A percentile compares a stretch with the other conserved stretches of the same genome.
Evolutionary conservation across 2,888 invertebrate species (phyloP).

Genomic region (Calliopum simillimum): DNA sequence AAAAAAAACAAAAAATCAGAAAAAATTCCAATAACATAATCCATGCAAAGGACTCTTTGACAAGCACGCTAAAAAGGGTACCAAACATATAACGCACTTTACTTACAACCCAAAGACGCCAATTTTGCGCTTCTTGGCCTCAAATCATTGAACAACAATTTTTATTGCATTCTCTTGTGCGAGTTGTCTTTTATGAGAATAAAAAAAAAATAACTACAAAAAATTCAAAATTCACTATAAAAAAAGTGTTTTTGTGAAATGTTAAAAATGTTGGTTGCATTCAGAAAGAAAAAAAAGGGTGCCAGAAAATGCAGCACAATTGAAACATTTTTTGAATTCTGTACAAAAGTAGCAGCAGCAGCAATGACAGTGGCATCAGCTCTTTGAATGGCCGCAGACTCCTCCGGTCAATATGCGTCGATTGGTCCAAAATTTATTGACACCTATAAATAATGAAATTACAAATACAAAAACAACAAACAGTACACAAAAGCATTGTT

Average conservation of each 20-base stretch:
- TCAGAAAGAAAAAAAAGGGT: not conserved
- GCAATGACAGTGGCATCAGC: not conserved
- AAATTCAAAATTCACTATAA: not conserved
- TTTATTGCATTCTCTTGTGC: conserved; percentile 31
- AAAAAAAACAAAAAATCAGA: not conserved
- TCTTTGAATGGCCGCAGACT: not conserved
- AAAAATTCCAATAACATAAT: conserved; percentile 18
- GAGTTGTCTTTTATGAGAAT: conserved; percentile 2
- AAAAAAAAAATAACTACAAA: not conserved
- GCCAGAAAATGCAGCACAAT: conserved; percentile 10
- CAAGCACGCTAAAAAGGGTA: conserved; percentile 33
- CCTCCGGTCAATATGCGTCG: conserved; percentile 37
- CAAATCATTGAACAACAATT: conserved; percentile 11
- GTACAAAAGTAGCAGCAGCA: not conserved
- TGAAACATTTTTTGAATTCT: conserved; percentile 26
- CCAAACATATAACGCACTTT: not conserved
- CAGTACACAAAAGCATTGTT: conserved; percentile 44
- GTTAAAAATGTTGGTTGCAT: conserved; percentile 18
- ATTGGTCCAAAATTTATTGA: conserved; percentile 55
- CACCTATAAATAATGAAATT: conserved; percentile 63
- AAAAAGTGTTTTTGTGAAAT: conserved; percentile 23
- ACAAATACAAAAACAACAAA: conserved; percentile 51
- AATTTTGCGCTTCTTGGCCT: not conserved
- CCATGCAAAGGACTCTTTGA: conserved; percentile 36
- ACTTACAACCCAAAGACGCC: conserved; percentile 35